These are phyloP conservation scores for Ctenomys sociabilis DNA, from an alignment of 2,113 vertebrate species.

Conservation along the genomic window DNA sequence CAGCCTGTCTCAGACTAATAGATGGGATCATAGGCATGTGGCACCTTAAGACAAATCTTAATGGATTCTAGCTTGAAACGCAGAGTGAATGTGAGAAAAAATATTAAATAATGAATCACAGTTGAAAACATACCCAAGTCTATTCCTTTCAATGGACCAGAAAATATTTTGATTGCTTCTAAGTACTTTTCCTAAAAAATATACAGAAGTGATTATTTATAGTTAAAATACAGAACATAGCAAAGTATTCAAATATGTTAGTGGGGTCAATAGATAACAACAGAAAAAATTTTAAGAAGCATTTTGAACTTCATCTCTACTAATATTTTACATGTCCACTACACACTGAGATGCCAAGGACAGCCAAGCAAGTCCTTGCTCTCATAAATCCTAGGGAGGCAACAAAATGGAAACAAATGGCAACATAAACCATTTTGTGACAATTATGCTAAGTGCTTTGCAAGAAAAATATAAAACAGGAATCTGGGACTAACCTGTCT, in stretches of 20 bases:
- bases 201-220: fast-evolving
- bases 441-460: not conserved
- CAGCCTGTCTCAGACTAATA: not conserved
- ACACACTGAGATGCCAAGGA: not conserved
- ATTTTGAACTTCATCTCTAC: not conserved
- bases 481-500: no score
- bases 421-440: not conserved
- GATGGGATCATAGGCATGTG: not conserved
- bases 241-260: not conserved
- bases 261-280: no score
- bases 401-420: not conserved
- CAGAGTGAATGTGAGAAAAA: not conserved
- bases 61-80: not conserved
- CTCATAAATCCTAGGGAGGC: not conserved
- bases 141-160: conserved; percentile 87
- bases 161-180: conserved; percentile 87
- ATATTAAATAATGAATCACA: not conserved
- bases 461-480: not conserved
- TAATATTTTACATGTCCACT: not conserved
- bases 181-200: conserved; percentile 84
- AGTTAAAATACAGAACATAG: not conserved
- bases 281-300: not conserved
- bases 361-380: not conserved
- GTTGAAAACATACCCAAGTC: conserved; percentile 83
- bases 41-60: not conserved